These are phyloP conservation scores for Dichetophora obliterata DNA, from an alignment of 2,888 invertebrate genomes.

Conservation along the genomic window DNA sequence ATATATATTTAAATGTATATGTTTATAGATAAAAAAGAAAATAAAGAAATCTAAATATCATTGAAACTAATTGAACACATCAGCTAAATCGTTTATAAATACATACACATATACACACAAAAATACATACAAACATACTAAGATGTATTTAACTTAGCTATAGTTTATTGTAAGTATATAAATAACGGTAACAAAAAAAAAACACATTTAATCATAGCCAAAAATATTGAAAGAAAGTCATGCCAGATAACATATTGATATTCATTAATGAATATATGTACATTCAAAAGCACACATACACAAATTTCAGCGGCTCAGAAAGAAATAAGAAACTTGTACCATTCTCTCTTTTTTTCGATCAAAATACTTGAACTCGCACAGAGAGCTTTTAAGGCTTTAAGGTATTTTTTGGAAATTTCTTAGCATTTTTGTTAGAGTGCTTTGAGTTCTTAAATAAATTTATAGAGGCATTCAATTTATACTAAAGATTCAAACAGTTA, in stretches of 20 bases:
- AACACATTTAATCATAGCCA: not conserved
- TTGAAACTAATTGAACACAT: conserved; percentile 46
- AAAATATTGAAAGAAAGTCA: not conserved
- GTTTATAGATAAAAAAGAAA: conserved; percentile 21
- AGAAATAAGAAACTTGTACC: no score
- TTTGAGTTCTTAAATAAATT: no score
- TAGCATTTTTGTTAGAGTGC: no score
- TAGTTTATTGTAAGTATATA: not conserved
- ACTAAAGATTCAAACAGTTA: no score
- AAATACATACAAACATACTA: not conserved
- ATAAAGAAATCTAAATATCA: conserved; percentile 40
- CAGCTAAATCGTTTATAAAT: conserved; percentile 41
- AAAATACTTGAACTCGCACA: no score
- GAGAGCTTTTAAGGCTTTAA: no score
- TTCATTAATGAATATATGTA: not conserved
- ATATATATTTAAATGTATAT: not conserved
- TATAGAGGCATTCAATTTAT: no score
- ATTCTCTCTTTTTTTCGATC: no score
- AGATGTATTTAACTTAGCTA: not conserved
- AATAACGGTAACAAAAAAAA: not conserved
- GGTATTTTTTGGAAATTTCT: no score
- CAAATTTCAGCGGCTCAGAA: no score
- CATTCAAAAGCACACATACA: not conserved
- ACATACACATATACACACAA: not conserved
- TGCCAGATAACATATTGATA: no score